Conservation (phyloP, 2,113 vertebrate species). For the Callaeas wilsoni region DNA sequence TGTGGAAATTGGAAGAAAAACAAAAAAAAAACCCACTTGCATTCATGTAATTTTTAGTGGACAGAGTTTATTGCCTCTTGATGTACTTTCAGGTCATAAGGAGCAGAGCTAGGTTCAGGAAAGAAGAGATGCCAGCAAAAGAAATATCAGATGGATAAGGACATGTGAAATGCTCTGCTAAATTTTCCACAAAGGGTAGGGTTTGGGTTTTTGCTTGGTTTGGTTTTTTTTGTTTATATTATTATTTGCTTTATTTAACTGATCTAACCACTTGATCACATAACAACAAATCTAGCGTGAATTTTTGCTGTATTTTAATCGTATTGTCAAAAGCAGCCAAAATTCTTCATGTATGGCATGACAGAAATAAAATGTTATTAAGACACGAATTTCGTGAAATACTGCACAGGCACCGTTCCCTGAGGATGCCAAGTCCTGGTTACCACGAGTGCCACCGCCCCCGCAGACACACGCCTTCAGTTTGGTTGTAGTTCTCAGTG, state of each 20-base stretch:
- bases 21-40: rapidly evolving
- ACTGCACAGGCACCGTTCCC: rapidly evolving
- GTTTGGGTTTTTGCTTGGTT: neutral
- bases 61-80: neutral
- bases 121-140: neutral
- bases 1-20: neutral
- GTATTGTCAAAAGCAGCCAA: neutral
- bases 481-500: neutral
- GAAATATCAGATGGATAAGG: neutral
- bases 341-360: neutral
- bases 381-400: neutral
- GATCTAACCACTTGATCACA: neutral
- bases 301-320: neutral
- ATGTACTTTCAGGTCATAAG: neutral
- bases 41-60: neutral
- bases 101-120: neutral
- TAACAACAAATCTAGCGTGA: neutral
- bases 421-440: neutral
- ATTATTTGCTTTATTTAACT: neutral
- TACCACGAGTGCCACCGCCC: rapidly evolving
- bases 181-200: neutral
- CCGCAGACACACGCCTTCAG: neutral
- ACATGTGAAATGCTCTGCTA: neutral
- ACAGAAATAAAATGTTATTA: neutral
- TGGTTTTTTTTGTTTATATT: neutral